Conservation (phyloP, 1,140 invertebrate species). For the Hyles vespertilio region DNA sequence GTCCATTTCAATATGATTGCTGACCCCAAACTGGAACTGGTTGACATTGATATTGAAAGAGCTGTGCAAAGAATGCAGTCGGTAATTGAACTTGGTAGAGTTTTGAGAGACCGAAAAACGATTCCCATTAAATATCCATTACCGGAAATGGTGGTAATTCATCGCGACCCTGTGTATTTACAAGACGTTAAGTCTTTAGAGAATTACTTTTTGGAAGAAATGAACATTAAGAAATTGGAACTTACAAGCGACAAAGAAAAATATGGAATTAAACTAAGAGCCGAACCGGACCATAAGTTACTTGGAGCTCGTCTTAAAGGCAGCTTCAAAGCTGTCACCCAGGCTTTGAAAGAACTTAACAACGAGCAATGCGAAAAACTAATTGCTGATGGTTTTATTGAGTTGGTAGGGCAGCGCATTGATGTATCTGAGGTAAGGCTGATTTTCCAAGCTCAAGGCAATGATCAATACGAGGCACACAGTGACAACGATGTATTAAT, state of each 20-base stretch:
- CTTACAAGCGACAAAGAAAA: slow-evolving; percentile 94
- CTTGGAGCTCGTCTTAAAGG: slow-evolving; percentile 92
- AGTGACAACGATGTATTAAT: slow-evolving; percentile 92
- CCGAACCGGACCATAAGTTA: slow-evolving; percentile 92
- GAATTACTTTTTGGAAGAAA: slow-evolving; percentile 93
- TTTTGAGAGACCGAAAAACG: slow-evolving; percentile 94
- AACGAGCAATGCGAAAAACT: slow-evolving; percentile 90
- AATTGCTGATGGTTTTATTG: slow-evolving; percentile 82
- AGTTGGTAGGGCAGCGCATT: slow-evolving; percentile 85
- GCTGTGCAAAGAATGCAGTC: slow-evolving; percentile 95
- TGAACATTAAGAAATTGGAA: slow-evolving; percentile 94
- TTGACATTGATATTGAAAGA: slow-evolving; percentile 91
- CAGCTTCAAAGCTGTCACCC: slow-evolving; percentile 91
- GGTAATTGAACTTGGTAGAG: slow-evolving; percentile 95
- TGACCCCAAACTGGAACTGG: slow-evolving; percentile 81
- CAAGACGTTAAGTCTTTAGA: slow-evolving; percentile 89
- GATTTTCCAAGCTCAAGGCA: slow-evolving; percentile 84
- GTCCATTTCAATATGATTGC: slow-evolving; percentile 95
- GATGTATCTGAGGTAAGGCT: slow-evolving; percentile 89
- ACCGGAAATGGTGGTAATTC: slow-evolving; percentile 96
- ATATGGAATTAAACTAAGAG: slow-evolving; percentile 94
- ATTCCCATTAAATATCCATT: slow-evolving; percentile 98
- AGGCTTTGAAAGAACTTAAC: slow-evolving; percentile 87
- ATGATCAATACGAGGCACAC: slow-evolving; percentile 90
- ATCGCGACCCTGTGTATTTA: slow-evolving; percentile 87